phyloP scores from a whole-genome alignment of 2,888 invertebrate species.

The Spodoptera picta region DNA sequence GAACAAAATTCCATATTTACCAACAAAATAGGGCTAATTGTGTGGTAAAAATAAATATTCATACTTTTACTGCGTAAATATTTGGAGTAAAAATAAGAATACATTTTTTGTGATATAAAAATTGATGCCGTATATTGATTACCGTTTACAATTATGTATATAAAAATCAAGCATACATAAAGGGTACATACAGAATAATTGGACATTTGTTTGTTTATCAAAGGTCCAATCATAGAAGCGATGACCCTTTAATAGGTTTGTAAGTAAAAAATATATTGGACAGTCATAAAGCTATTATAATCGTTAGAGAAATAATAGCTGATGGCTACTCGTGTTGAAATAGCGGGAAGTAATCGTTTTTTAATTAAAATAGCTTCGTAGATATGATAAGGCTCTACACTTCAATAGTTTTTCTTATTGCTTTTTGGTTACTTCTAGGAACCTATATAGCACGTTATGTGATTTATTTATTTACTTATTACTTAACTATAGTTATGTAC shows the following conservation, averaged over 20 bases:
- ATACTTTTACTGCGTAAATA: too few species aligned
- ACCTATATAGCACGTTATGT: not conserved
- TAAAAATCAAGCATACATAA: too few species aligned
- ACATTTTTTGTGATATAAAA: too few species aligned
- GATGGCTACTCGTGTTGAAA: slow-evolving; percentile 43
- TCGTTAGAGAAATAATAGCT: slow-evolving; percentile 34
- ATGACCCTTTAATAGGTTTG: slow-evolving; percentile 10
- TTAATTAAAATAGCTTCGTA: slow-evolving; percentile 43
- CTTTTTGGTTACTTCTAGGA: not conserved
- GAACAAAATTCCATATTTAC: too few species aligned
- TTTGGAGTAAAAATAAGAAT: too few species aligned
- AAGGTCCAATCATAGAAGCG: not conserved
- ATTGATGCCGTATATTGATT: too few species aligned
- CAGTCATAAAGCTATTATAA: slow-evolving; percentile 16
- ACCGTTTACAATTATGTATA: too few species aligned
- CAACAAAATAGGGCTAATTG: too few species aligned
- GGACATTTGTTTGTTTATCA: not conserved
- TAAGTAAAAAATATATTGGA: slow-evolving; percentile 14
- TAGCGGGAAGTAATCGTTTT: slow-evolving; percentile 20
- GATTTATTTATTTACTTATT: too few species aligned
- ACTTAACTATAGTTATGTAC: too few species aligned
- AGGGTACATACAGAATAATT: too few species aligned
- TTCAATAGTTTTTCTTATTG: not conserved
- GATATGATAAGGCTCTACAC: not conserved
- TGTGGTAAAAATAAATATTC: too few species aligned